A percentile compares a stretch with the other conserved stretches of the same genome.
phyloP scores from a whole-genome alignment of 2,797 vertebrate species.

The Rhabdomys pumilio region DNA sequence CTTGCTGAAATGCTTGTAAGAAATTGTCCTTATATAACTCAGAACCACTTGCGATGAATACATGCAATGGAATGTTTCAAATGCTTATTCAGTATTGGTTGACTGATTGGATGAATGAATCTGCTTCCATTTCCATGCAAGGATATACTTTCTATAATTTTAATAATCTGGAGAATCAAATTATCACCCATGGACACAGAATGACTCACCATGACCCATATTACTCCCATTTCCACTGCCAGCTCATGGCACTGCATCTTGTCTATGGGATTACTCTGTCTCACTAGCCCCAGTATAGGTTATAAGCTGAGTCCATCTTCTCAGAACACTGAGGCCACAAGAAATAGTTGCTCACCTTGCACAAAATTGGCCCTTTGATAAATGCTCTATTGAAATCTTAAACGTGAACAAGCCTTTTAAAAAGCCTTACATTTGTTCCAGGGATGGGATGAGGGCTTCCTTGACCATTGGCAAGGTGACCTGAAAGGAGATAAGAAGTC shows the following conservation, averaged over 20 bases:
- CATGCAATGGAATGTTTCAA: background rate
- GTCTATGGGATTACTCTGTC: background rate
- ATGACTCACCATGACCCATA: background rate
- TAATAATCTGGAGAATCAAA: background rate
- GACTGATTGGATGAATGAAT: background rate
- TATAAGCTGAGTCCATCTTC: background rate
- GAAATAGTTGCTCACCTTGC: background rate
- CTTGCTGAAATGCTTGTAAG: background rate
- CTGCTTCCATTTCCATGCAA: background rate
- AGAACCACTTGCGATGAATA: background rate
- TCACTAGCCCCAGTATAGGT: no score
- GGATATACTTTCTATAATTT: background rate
- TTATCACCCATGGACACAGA: background rate
- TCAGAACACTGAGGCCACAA: background rate
- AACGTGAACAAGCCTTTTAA: background rate
- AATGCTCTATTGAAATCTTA: background rate
- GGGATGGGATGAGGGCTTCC: background rate
- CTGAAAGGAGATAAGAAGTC: background rate
- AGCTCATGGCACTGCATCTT: background rate
- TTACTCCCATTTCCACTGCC: background rate
- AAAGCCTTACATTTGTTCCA: background rate
- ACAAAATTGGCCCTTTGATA: background rate
- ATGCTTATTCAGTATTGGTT: background rate
- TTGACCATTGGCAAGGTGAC: background rate
- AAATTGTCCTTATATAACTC: background rate